Percentiles rank a stretch among this genome's conserved stretches.
Conservation (phyloP, 1,140 invertebrate species). For the Trachymyrmex septentrionalis region DNA sequence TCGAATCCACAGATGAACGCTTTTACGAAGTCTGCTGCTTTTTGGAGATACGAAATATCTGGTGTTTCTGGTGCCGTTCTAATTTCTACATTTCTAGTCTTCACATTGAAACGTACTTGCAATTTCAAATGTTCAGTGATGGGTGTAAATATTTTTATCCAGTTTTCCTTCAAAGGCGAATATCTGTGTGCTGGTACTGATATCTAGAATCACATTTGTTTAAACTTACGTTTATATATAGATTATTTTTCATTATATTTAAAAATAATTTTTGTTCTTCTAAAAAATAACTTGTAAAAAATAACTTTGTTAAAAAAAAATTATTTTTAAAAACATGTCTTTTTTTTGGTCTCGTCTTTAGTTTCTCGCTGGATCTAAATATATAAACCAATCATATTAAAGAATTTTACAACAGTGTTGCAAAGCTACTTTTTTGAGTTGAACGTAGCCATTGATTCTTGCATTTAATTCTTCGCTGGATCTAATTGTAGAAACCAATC, state of each 20-base stretch:
- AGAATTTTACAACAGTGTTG: too few relatives aligned
- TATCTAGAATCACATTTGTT: slow-evolving; percentile 85
- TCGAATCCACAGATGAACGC: slow-evolving; percentile 99
- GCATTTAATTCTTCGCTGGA: too few relatives aligned
- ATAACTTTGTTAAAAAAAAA: too few relatives aligned
- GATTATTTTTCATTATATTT: not conserved
- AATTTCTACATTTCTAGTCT: slow-evolving; percentile 96
- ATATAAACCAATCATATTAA: too few relatives aligned
- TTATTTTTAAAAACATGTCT: too few relatives aligned
- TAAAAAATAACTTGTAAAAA: not conserved
- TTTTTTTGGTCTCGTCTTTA: too few relatives aligned
- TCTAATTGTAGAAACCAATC: too few relatives aligned
- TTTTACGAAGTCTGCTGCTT: slow-evolving; percentile 99
- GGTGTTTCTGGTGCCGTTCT: slow-evolving; percentile 91
- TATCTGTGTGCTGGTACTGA: slow-evolving; percentile 93
- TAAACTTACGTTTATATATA: not conserved
- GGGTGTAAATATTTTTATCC: slow-evolving; percentile 98
- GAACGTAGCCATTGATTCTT: too few relatives aligned
- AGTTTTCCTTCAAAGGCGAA: slow-evolving; percentile 97
- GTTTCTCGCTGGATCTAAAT: too few relatives aligned
- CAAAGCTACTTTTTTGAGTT: too few relatives aligned
- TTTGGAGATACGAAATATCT: slow-evolving; percentile 97
- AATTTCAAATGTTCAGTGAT: slow-evolving; percentile 98
- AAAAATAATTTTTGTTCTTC: not conserved
- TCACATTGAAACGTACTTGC: slow-evolving; percentile 98